Evolutionary conservation across 1,140 invertebrate species (phyloP).

Genomic region (Catajapyx aquilonaris): DNA sequence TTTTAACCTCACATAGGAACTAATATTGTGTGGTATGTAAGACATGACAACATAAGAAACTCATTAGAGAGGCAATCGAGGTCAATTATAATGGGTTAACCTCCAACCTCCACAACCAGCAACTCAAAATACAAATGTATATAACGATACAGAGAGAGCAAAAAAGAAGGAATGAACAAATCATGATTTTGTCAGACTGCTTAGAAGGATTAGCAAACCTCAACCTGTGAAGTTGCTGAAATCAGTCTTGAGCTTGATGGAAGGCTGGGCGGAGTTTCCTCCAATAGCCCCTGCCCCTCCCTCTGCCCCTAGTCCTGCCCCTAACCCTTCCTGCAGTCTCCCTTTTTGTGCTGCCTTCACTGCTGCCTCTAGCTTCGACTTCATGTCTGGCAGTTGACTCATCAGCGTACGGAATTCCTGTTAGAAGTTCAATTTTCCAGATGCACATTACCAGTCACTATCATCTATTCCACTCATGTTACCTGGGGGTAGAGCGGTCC

Average conservation of each 20-base stretch:
- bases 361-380: constrained; percentile 61
- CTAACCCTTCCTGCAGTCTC: constrained; percentile 8
- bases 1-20: too few relatives aligned
- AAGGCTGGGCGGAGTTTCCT: constrained; percentile 26
- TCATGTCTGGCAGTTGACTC: constrained; percentile 53
- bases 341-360: constrained; percentile 46
- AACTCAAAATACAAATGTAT: too few relatives aligned
- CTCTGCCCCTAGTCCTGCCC: constrained; percentile 5
- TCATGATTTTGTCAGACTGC: too few relatives aligned
- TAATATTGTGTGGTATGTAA: too few relatives aligned
- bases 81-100: too few relatives aligned
- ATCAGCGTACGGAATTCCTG: constrained; percentile 81
- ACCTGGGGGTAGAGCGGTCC: constrained; percentile 76
- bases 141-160: too few relatives aligned
- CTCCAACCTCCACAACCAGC: too few relatives aligned
- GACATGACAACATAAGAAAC: too few relatives aligned
- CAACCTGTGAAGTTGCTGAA: constrained; percentile 70
- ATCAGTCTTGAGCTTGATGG: constrained; percentile 87
- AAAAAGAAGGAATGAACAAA: too few relatives aligned
- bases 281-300: constrained; percentile 6
- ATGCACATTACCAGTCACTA: not conserved
- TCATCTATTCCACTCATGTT: constrained; percentile 11
- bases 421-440: constrained; percentile 11
- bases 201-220: too few relatives aligned
- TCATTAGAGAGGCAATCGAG: too few relatives aligned